Evolutionary conservation across 2,113 vertebrate species (phyloP).

Genomic region (Glaucomys volans): DNA sequence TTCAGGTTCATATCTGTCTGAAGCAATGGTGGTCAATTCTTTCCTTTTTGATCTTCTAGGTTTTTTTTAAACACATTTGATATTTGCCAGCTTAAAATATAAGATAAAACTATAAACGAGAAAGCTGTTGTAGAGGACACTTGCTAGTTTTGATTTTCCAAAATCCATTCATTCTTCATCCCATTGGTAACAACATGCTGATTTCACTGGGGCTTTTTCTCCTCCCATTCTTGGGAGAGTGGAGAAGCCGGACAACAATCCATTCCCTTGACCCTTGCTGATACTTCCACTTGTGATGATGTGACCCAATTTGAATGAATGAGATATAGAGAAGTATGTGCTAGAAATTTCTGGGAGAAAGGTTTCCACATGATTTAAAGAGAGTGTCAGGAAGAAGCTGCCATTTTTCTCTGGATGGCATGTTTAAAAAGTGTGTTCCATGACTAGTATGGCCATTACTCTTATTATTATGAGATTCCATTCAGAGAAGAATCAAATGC

Average conservation of each 20-base stretch:
- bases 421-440: not conserved
- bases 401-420: not conserved
- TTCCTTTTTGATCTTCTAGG: not conserved
- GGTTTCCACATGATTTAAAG: not conserved
- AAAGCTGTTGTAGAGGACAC: not conserved
- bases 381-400: not conserved
- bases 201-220: not conserved
- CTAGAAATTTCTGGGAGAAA: not conserved
- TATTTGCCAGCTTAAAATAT: constrained; percentile 16
- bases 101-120: not conserved
- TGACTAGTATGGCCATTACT: not conserved
- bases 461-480: not conserved
- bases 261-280: not conserved
- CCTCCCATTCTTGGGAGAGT: not conserved
- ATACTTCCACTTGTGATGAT: not conserved
- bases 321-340: not conserved
- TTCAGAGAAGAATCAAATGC: not conserved
- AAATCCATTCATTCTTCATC: not conserved
- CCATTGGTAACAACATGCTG: not conserved
- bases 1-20: not conserved
- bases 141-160: not conserved
- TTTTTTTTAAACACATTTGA: not conserved
- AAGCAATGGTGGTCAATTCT: not conserved
- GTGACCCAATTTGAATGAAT: not conserved
- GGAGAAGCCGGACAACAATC: not conserved